Base-by-base conservation (phyloP, 1,140 invertebrate species). In the Melitaea cinxia region DNA sequence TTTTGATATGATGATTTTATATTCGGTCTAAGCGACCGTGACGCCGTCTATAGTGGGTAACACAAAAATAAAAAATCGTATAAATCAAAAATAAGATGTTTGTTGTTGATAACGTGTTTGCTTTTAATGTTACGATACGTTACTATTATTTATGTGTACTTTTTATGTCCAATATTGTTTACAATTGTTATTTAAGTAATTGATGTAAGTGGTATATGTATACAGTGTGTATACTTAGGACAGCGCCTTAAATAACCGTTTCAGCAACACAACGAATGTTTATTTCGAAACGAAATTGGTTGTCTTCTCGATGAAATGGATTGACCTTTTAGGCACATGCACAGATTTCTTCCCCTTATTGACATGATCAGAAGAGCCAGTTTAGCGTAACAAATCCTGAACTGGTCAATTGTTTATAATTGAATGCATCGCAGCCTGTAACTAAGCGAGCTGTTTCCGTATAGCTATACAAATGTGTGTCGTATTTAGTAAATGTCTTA, bases 281-380 rank as follows among this genome's bases (percentile, higher is more conserved):
- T 66, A 73, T 67, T 65, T 50, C 69, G 65, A 39, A 62, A 73
- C 73, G 64, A 76, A 78, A 76, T 78, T 78, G 76, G 71, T 70
- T 78, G 76, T 78, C 73, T 65, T 62, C 53, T 52, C 50, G 59
- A 67, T 56, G 68, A 68, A 75, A 73, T 74, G 71, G 68, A 75
- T 73, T 68, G 71, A 49, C 35, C 57, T 61, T 61, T 75, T 65
- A 70, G 58, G 47, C 57, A 54, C 24, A 10, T 45, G 2, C 33
- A 49, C 17, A 35, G 14, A 56, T 42, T 65, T 59, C 45, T 67
- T 42, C 37, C 23, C 33, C 63, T 52, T 67, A 73, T 71, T 56
- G 1, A 6, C 19, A 4, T 33, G 21, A 1, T 0, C 0, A 52
- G 19, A 65, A 66, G 39, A 19, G 6, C 19, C 62, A 68, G 49